Percentiles rank a stretch among this genome's conserved stretches.
Evolutionary conservation across 2,888 invertebrate genomes (phyloP).

Genomic region (Phorcus lineatus): DNA sequence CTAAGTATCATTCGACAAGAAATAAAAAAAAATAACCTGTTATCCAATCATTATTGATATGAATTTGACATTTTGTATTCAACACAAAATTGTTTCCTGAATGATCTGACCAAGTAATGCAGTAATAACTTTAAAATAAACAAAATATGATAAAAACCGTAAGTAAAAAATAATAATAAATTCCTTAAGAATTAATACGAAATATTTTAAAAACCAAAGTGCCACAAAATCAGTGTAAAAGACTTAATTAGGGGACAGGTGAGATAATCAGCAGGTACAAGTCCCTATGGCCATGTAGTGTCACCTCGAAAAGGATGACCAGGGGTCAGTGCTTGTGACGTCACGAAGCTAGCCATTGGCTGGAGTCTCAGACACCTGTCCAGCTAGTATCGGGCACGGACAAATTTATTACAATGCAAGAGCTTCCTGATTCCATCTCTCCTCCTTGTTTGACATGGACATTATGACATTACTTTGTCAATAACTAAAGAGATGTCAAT

Average conservation of each 20-base stretch:
- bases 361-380: background rate
- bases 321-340: slow-evolving; percentile 1
- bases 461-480: background rate
- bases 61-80: too few species aligned
- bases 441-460: background rate
- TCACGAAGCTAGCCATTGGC: background rate
- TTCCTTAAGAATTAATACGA: too few species aligned
- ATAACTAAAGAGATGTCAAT: background rate
- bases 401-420: background rate
- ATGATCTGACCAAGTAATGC: too few species aligned
- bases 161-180: too few species aligned
- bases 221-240: background rate
- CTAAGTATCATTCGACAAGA: too few species aligned
- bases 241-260: background rate
- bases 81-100: too few species aligned
- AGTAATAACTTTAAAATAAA: too few species aligned
- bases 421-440: slow-evolving; percentile 15
- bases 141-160: too few species aligned
- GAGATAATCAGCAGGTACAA: background rate
- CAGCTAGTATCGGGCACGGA: background rate
- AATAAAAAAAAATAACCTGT: too few species aligned
- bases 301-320: background rate
- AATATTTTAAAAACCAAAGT: too few species aligned
- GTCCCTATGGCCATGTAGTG: slow-evolving; percentile 19
- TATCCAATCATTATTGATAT: too few species aligned